Evolutionary conservation across 2,888 invertebrate genomes (phyloP), one percentile per base, ranked within the genome.

Genomic region (Drosophila algonquin): DNA sequence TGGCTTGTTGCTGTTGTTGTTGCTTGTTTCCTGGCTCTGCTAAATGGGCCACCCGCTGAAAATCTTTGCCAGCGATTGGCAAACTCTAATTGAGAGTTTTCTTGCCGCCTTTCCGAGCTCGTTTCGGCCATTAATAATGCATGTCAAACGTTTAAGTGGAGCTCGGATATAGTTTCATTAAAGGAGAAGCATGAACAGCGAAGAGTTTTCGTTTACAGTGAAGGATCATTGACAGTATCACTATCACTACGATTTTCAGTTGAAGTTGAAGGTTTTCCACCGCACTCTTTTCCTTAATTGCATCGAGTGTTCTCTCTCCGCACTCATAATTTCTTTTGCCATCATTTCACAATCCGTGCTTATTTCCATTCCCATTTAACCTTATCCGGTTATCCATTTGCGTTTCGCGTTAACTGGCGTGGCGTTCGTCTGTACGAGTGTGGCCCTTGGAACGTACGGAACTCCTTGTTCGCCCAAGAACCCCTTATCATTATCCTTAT

Each of bases 1-100:
- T 75, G 77, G 47, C 50, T 67, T 61, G 63, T 75, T 48, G 58
- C 30, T 69, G 21, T 64, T 61, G 68, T 82, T 55, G 62, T 59
- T 68, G 18, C 40, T 69, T 10, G 18, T 46, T 69, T 9, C 32
- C 0, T 21, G 47, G 46, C 24, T 53, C 48, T 52, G 35, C 56
- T 24, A 54, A 46, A 70, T 7, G 21, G 12, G 14, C 47, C 47
- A 27, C 60, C 60, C 60, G 18, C 30, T 69, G 58, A 9, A 57
- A 73, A 65, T 72, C 67, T 50, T 72, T 30, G 30, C 14, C 53
- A 45, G 47, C 45, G 46, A 63, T 73, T 73, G 73, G 73, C 73
- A 73, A 21, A 35, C 30, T 64, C 56, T 72, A 72, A 72, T 72
- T 72, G 45, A 73, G 55, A 55, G 45, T 62, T 51, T 48, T 44